Base-by-base conservation (phyloP, 2,113 vertebrate genomes). In the Heterotilapia buettikoferi region DNA sequence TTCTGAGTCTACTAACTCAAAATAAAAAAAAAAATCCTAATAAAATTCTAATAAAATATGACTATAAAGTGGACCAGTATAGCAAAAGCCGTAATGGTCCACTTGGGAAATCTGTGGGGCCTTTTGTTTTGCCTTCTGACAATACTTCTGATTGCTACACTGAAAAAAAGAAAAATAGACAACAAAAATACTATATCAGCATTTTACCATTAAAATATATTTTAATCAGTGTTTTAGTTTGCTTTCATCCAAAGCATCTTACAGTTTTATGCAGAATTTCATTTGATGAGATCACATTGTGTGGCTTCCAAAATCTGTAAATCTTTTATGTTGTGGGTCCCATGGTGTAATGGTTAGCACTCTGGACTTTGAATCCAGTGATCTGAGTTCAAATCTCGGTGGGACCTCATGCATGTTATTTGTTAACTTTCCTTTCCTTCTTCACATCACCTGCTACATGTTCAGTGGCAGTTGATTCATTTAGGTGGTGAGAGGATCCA, bases 311-410 rank as follows among this genome's bases (percentile, higher is more conserved):
- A 21, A 68, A 2, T 12, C 19, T n/a, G 3, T 18, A 18, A 61
- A 4, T 8, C 1, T 0, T 19, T 33, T 18, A 2, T 61, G 1
- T 1, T 9, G n/a, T 24, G 6, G 26, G 36, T 71, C 7, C 95
- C 93, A 96, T 96, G 96, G 95, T 96, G 86, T 97, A 97, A 97
- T 97, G 96, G 95, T 97, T 96, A 97, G 96, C 90, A 96, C 96
- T 96, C 96, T 97, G 96, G 96, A 95, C 96, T 97, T 96, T 97
- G 96, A 97, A 96, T 96, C 96, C 95, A 97, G 96, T 95, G 89
- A 97, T 97, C 73, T 50, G 45, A 78, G 45, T 31, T 78, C 0
- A 24, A 24, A 10, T 29, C 5, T 61, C 1, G 1, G 57, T 61
- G 9, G 29, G 16, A 61, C 57, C 57, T 61, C 3, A 6, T 6